Evolutionary conservation across 2,888 invertebrate genomes (phyloP), one percentile per base, ranked within the genome.

Genomic region (Tryphoninae sp.): DNA sequence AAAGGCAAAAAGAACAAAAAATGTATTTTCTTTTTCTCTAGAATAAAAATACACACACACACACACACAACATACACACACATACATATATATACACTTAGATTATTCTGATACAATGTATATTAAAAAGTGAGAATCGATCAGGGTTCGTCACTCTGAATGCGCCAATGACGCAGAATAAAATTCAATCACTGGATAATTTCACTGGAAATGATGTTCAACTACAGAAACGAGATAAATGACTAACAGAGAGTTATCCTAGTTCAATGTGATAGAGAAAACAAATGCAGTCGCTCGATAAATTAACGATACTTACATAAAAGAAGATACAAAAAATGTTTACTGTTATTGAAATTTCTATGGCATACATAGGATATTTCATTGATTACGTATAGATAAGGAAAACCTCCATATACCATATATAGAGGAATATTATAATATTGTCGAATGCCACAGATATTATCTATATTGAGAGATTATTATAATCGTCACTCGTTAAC

Each of bases 191-290:
- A 55, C n/a, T 64, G 42, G n/a, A 64, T 22, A 22, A 23, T 67
- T 33, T 42, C 73, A 55, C 23, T 55, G 22, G 8, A 45, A 42
- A 55, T 65, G 64, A 78, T 22, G 33, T 11, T 16, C 53, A 26
- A 49, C 49, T 13, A 19, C 22, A 11, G 55, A 11, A 58, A 58
- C n/a, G 9, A 55, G n/a, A n/a, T 80, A 85, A 78, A 53, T 23
- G 11, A 33, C 67, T 4, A 53, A 67, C 42, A 49, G 62, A 58
- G 81, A 85, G 75, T 87, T 84, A 86, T 87, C 83, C 82, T 89
- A 88, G 86, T 84, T 87, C 83, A 88, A 88, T 90, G 88, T 90
- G 90, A 90, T 90, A 90, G 88, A 87, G 23, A 69, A 80, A 58
- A 53, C 9, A 80, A 58, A 53, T 2, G 68, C 81, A 85, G 81